A percentile compares a stretch with the other conserved stretches of the same genome.
Conservation (phyloP, 2,888 invertebrate genomes). For the Cremastinae sp. region DNA sequence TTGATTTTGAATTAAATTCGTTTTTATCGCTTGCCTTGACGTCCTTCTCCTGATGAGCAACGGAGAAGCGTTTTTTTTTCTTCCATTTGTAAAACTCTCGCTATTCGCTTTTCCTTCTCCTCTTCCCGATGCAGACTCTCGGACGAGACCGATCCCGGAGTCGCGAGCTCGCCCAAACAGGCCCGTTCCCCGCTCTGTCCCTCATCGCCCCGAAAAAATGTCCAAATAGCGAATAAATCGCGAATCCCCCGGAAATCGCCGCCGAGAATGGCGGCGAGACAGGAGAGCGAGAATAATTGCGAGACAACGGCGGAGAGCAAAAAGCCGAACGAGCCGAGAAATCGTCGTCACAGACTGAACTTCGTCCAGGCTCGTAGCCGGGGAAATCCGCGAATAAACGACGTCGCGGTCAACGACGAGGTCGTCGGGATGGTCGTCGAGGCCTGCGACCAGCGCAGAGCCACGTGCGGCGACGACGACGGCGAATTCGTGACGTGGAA, state of each 20-base stretch:
- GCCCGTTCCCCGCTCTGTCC: conserved; percentile 49
- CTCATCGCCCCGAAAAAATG: conserved; percentile 54
- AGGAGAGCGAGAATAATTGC: conserved; percentile 11
- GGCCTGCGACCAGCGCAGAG: conserved; percentile 63
- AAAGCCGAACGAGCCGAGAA: conserved; percentile 28
- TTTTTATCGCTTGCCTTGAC: conserved; percentile 34
- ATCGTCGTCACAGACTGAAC: conserved; percentile 43
- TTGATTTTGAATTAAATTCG: conserved; percentile 12
- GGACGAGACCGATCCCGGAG: conserved; percentile 64
- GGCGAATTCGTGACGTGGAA: conserved; percentile 68
- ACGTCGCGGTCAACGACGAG: conserved; percentile 74
- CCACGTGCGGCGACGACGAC: neutral
- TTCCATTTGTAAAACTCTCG: conserved; percentile 62
- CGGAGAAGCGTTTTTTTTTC: conserved; percentile 58
- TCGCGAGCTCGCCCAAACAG: too few relatives aligned
- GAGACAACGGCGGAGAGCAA: neutral
- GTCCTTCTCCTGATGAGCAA: conserved; percentile 72
- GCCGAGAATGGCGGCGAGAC: conserved; percentile 1
- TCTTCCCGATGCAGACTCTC: conserved; percentile 63
- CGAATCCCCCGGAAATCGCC: conserved; percentile 19
- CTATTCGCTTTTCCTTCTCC: conserved; percentile 69
- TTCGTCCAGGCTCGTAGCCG: conserved; percentile 64
- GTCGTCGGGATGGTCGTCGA: conserved; percentile 76
- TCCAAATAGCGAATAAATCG: conserved; percentile 24
- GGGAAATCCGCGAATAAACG: conserved; percentile 77